A percentile compares a stretch with the other conserved stretches of the same genome.
Evolutionary conservation across 1,140 invertebrate genomes (phyloP).

Genomic region (Hormaphis cornu): DNA sequence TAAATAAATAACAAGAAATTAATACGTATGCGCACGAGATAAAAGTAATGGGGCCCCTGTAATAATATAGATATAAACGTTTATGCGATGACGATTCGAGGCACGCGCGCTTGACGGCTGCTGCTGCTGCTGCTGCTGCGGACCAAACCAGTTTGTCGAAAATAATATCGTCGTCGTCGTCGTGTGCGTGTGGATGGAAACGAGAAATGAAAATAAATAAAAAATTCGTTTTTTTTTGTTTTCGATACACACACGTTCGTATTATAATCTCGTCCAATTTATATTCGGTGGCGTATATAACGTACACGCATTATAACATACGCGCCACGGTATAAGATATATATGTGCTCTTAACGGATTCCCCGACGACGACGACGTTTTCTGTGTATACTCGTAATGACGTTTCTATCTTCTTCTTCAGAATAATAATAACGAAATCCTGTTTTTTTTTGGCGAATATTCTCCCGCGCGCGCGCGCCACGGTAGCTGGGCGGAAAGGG

Average conservation of each 20-base stretch:
- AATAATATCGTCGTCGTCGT: background rate
- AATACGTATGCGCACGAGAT: constrained; percentile 1
- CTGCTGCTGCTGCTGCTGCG: background rate
- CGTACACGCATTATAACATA: too few relatives aligned
- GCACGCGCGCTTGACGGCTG: constrained; percentile 16
- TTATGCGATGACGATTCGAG: background rate
- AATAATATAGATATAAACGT: background rate
- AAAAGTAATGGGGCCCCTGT: constrained; percentile 5
- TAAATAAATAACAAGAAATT: constrained; percentile 25
- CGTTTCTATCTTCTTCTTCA: too few relatives aligned
- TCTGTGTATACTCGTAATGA: too few relatives aligned
- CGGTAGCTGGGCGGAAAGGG: background rate
- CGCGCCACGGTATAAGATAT: too few relatives aligned
- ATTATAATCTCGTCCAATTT: constrained; percentile 26
- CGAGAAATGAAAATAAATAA: background rate
- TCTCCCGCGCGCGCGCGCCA: too few relatives aligned
- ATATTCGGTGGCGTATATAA: background rate
- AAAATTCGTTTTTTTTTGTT: too few relatives aligned
- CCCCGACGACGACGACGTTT: background rate
- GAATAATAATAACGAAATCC: too few relatives aligned
- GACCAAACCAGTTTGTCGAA: constrained; percentile 19
- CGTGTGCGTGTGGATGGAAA: background rate
- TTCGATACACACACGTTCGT: too few relatives aligned
- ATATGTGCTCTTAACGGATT: background rate
- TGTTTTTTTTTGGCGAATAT: too few relatives aligned